Evolutionary conservation across 2,888 invertebrate genomes (phyloP).

Genomic region (Agonopterix arenella): DNA sequence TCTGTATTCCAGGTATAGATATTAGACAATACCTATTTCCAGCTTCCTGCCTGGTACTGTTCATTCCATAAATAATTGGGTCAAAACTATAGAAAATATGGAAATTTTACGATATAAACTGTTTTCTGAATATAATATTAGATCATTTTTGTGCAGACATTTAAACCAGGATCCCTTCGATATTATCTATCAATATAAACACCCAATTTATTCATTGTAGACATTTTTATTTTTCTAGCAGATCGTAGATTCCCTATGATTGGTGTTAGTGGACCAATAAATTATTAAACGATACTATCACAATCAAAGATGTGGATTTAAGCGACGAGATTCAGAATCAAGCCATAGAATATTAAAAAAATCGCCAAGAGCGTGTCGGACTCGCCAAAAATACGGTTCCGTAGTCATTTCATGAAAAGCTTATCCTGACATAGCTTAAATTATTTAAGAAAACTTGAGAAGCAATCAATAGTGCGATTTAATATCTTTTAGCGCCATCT

Average conservation of each 20-base stretch:
- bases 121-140: background rate
- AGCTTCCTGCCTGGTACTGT: background rate
- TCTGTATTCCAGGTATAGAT: no score
- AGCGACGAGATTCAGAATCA: background rate
- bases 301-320: background rate
- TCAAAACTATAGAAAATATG: background rate
- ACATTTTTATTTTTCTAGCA: background rate
- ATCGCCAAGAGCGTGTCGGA: no score
- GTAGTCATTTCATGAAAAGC: no score
- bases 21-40: no score
- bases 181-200: background rate
- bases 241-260: background rate
- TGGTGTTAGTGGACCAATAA: background rate
- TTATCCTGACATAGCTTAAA: no score
- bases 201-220: background rate
- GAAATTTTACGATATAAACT: background rate
- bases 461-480: no score
- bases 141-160: conserved; percentile 1
- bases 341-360: background rate
- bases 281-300: background rate
- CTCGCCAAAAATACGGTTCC: no score
- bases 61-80: background rate
- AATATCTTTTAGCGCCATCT: no score
- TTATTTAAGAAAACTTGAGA: no score
- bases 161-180: conserved; percentile 4